phyloP scores from a whole-genome alignment of 2,113 vertebrate species.

The Aegithalos caudatus region DNA sequence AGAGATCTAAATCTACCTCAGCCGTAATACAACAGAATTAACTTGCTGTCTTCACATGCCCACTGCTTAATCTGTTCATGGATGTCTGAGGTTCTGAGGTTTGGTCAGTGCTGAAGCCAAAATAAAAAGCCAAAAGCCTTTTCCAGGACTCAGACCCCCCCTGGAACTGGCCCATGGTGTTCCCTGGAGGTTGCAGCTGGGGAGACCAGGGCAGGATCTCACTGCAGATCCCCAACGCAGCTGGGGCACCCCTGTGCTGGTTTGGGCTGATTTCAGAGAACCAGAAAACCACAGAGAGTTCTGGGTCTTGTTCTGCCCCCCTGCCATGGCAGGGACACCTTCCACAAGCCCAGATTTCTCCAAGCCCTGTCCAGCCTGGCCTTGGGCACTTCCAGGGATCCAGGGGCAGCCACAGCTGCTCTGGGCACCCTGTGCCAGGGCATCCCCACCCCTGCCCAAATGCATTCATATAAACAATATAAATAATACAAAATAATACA shows the following conservation, averaged over 20 bases:
- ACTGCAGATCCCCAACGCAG: accelerated
- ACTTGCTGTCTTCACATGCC: not conserved
- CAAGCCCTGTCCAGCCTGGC: accelerated
- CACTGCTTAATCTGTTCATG: not conserved
- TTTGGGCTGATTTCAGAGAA: not conserved
- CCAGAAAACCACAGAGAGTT: not conserved
- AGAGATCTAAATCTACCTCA: not conserved
- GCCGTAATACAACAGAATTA: not conserved
- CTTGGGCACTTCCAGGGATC: not conserved
- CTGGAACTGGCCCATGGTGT: not conserved
- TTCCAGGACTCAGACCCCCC: not conserved
- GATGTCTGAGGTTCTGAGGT: not conserved
- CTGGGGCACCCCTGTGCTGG: not conserved
- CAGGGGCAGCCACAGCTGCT: not conserved
- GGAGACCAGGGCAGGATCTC: not conserved
- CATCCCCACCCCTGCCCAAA: not conserved
- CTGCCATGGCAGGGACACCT: not conserved
- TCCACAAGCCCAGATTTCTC: accelerated
- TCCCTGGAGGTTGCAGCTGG: not conserved
- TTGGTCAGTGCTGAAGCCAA: not conserved
- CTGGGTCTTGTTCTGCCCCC: too few relatives aligned
- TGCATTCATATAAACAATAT: not conserved
- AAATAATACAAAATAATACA: not conserved
- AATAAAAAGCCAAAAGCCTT: too few relatives aligned
- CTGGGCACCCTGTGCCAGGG: not conserved